Evolutionary conservation across 2,888 invertebrate genomes (phyloP), one percentile per base, ranked within the genome.

Genomic region (Himalopsyche japonica): DNA sequence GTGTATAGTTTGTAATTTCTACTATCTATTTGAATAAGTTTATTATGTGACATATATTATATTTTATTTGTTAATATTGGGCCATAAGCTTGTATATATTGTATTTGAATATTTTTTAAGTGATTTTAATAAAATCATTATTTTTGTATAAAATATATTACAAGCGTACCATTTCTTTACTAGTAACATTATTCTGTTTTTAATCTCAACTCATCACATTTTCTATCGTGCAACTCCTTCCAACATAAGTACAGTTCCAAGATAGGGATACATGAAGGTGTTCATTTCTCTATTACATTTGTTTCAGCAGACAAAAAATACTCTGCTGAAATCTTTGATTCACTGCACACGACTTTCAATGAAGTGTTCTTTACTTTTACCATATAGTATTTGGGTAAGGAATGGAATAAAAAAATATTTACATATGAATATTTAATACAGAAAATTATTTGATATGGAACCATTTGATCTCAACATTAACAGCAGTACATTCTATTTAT

Each of bases 391-490:
- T n/a, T 43, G 15, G 43, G 43, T 15, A 43, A 43, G 15, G 43
- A 15, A 15, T 43, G 15, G 3, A 43, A 43, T 43, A 43, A 43
- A 43, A 27, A 70, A 70, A 12, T 76, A 47, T 70, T 70, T 70
- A 70, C 70, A 70, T 70, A 70, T 82, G 85, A 87, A 86, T 87
- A 84, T 87, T 87, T 87, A 87, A 86, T 87, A 86, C 83, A 80
- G 84, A 86, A 87, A 86, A 87, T 85, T 86, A 87, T 86, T 86
- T 87, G 87, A 87, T 87, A 87, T 87, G 87, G 86, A 87, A 86
- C 83, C 84, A 86, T 85, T 84, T 87, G 79, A 83, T 80, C 82
- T 82, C 81, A 80, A 47, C 78, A 43, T 83, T 78, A 85, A 85
- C 85, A 85, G 83, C 76, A 57, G 77, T 80, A 84, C 82, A 82